A percentile compares a stretch with the other conserved stretches of the same genome.
phyloP scores from a whole-genome alignment of 2,113 vertebrate species.

The Pardalotus punctatus region DNA sequence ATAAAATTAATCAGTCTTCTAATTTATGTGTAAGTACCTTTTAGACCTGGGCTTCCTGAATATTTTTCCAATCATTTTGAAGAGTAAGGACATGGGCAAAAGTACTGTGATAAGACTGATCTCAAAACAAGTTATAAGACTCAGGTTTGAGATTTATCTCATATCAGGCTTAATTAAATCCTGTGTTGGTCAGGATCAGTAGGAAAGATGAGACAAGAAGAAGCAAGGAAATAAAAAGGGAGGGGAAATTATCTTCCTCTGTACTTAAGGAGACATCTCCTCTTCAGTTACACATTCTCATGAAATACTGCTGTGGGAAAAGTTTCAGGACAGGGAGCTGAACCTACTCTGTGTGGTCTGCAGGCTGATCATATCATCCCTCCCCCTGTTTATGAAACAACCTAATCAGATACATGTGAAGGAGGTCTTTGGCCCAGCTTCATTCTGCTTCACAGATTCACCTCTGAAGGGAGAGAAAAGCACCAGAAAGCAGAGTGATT shows the following conservation, averaged over 20 bases:
- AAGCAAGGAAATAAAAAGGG: not conserved
- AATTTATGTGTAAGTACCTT: not conserved
- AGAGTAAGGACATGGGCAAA: not conserved
- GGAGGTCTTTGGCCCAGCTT: not conserved
- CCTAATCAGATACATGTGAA: not conserved
- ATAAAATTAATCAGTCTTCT: not conserved
- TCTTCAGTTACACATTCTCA: not conserved
- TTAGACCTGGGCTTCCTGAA: not conserved
- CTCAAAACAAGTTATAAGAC: not conserved
- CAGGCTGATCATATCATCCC: no score
- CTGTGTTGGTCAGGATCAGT: not conserved
- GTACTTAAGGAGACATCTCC: not conserved
- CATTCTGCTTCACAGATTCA: not conserved
- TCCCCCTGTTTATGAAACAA: not conserved
- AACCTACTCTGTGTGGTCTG: not conserved
- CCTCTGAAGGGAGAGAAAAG: not conserved
- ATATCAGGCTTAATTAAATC: not conserved
- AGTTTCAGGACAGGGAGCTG: not conserved
- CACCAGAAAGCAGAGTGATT: not conserved
- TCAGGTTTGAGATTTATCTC: not conserved
- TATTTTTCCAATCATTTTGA: not conserved
- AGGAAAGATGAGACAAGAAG: not conserved
- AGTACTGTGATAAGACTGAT: not conserved
- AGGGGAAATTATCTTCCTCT: not conserved
- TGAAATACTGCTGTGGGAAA: not conserved